phyloP scores from a whole-genome alignment of 1,140 invertebrate genomes.

The Probaryconus sp. region DNA sequence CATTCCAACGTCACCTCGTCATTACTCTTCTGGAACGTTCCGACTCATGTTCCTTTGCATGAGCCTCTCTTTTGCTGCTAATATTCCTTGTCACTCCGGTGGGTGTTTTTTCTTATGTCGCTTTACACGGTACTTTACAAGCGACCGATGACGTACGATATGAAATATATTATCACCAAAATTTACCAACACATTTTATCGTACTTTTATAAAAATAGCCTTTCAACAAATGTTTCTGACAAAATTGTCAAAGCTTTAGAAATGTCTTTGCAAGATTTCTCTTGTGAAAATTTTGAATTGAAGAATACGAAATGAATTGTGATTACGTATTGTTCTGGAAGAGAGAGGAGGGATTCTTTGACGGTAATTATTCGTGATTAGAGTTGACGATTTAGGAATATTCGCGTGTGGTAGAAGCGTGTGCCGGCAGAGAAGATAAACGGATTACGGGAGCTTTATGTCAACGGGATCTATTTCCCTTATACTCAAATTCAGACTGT shows the following conservation, averaged over 20 bases:
- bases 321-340: background rate
- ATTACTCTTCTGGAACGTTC: slow-evolving; percentile 62
- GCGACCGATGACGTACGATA: too few relatives aligned
- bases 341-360: slow-evolving; percentile 34
- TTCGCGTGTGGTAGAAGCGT: slow-evolving; percentile 69
- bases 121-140: too few relatives aligned
- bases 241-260: too few relatives aligned
- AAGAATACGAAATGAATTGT: background rate
- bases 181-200: too few relatives aligned
- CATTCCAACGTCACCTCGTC: slow-evolving; percentile 63
- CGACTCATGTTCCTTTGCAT: slow-evolving; percentile 37
- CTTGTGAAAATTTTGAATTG: background rate
- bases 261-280: background rate
- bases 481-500: slow-evolving; percentile 64
- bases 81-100: slow-evolving; percentile 50
- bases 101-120: slow-evolving; percentile 46
- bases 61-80: slow-evolving; percentile 33
- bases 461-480: slow-evolving; percentile 72
- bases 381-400: slow-evolving; percentile 30
- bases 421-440: slow-evolving; percentile 76
- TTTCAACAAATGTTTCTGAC: too few relatives aligned
- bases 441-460: slow-evolving; percentile 74
- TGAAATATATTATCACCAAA: background rate
- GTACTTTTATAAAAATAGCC: too few relatives aligned
- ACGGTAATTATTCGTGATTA: slow-evolving; percentile 21